Conservation (phyloP, 1,140 invertebrate species). For the Wasmannia auropunctata region DNA sequence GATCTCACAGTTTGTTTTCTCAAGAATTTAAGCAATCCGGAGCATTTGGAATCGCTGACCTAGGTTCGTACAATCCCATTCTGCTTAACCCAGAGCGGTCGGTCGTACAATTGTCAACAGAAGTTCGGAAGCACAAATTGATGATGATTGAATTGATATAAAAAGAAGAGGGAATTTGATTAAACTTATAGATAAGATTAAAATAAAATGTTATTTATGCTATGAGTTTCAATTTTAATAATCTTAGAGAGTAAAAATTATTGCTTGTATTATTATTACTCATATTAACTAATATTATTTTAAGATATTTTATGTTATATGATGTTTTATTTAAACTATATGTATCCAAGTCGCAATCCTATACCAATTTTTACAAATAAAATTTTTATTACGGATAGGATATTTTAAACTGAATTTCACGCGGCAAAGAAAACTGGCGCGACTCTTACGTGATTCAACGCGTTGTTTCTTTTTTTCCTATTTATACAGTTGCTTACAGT, state of each 20-base stretch:
- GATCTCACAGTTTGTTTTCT: conserved; percentile 57
- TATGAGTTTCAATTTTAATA: not conserved
- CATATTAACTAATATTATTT: not conserved
- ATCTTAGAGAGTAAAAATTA: not conserved
- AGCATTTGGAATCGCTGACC: conserved; percentile 57
- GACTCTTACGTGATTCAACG: not conserved
- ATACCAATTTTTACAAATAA: not conserved
- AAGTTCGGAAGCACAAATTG: conserved; percentile 37
- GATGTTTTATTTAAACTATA: not conserved
- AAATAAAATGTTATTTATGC: not conserved
- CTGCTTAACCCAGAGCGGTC: conserved; percentile 29
- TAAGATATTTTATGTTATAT: not conserved
- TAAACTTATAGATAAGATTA: not conserved
- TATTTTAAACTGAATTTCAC: not conserved
- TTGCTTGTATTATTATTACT: not conserved
- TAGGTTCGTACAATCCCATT: conserved; percentile 45
- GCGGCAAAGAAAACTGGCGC: not conserved
- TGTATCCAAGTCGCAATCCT: not conserved
- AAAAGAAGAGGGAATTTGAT: not conserved
- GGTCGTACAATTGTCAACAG: conserved; percentile 27
- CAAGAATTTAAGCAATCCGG: conserved; percentile 62
- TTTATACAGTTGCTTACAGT: conserved; percentile 12
- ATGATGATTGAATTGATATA: conserved; percentile 24
- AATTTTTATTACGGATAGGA: too few relatives aligned
- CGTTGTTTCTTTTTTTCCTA: not conserved